A percentile compares a stretch with the other conserved stretches of the same genome.
phyloP scores from a whole-genome alignment of 2,888 invertebrate genomes.

The Bursaphelenchus okinawaensis region DNA sequence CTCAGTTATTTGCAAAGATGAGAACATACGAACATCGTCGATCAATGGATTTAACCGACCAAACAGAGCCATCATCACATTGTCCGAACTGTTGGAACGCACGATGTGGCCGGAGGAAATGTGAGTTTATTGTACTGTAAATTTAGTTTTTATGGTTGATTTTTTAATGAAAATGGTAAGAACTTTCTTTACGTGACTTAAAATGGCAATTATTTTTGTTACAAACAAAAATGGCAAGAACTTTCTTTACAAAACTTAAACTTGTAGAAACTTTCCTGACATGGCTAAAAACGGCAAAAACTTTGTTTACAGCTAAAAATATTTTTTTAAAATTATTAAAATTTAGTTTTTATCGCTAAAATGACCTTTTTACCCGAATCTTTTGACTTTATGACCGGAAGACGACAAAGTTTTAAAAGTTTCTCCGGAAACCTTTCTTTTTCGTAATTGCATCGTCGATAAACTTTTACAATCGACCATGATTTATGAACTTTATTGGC shows the following conservation, averaged over 20 bases:
- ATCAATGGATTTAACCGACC: too few relatives aligned
- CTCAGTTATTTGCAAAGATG: too few relatives aligned
- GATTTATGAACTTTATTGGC: too few relatives aligned
- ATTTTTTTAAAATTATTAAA: background rate
- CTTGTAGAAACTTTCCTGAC: background rate
- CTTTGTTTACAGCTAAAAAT: background rate
- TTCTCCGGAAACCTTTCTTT: background rate
- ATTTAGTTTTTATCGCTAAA: background rate
- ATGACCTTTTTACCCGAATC: too few relatives aligned
- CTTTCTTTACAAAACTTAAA: background rate
- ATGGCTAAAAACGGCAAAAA: background rate
- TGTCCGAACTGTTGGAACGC: background rate
- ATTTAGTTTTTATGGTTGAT: too few relatives aligned
- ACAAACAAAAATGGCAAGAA: background rate
- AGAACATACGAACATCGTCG: too few relatives aligned
- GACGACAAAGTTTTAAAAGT: background rate
- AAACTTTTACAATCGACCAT: background rate
- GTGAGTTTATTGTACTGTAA: background rate
- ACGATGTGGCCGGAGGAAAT: background rate
- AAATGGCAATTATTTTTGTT: background rate
- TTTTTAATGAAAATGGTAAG: background rate
- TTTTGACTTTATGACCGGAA: too few relatives aligned
- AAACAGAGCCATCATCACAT: background rate
- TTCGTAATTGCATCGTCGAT: background rate
- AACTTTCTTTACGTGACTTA: background rate